Evolutionary conservation across 1,140 invertebrate species (phyloP), one percentile per base, ranked within the genome.

Genomic region (Carcinoscorpius rotundicauda): DNA sequence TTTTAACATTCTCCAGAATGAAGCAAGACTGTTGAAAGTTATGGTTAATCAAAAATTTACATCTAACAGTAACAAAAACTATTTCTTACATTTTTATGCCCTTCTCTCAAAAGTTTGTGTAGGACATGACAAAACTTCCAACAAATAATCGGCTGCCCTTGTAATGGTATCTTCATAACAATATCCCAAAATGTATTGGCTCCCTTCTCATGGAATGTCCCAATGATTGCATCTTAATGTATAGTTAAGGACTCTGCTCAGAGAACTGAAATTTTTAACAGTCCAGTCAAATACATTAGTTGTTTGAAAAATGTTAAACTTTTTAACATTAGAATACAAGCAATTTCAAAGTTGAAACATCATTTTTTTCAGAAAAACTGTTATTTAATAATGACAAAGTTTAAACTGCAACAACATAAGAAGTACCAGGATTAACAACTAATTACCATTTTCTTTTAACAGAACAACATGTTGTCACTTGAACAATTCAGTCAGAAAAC

Each of bases 41-140:
- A n/a, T 58, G 10, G 56, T 57, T 8, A 55, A 8, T 5, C 49
- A 11, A 48, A 6, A 2, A 60, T 8, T 9, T 10, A 53, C 51
- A 10, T 11, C 51, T 55, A 56, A 52, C 9, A 9, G 6, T 50
- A 29, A 10, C 9, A 60, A 60, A 29, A 1, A n/a, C n/a, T 8
- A 50, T 10, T 48, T 71, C 75, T 75, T 62, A 91, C 89, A 71
- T 88, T 85, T 49, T 84, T 83, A 79, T 98, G 94, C 4, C 94
- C 96, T 78, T 99, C 97, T 10, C 95, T 81, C 58, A 98, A 77
- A 51, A 99, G 82, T 79, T 98, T 98, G 57, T 73, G 72, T 49
- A 73, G 55, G 62, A 98, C 88, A 81, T 98, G 92, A 74, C 93
- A 97, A 78, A 98, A 97, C 78, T 99, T 99, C 97, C 97, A 99